Evolutionary conservation across 2,888 invertebrate species (phyloP).

Genomic region (Sinohyriopsis cumingii): DNA sequence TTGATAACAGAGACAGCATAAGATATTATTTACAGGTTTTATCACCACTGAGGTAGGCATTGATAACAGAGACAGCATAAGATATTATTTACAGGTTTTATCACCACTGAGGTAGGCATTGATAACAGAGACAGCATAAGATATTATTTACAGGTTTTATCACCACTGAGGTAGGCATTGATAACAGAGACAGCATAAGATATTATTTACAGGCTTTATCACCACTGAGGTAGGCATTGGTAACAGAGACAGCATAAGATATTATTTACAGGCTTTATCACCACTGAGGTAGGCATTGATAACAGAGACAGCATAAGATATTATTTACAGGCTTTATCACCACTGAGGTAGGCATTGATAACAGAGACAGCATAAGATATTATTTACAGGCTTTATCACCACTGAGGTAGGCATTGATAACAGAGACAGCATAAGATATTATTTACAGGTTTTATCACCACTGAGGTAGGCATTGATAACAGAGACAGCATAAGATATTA

Average conservation of each 20-base stretch:
- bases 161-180: conserved; percentile 43
- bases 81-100: conserved; percentile 81
- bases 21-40: conserved; percentile 81
- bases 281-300: conserved; percentile 42
- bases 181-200: not conserved
- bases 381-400: conserved; percentile 79
- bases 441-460: conserved; percentile 79
- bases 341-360: conserved; percentile 41
- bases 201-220: conserved; percentile 81
- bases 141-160: conserved; percentile 81
- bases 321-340: conserved; percentile 80
- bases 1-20: not conserved
- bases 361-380: not conserved
- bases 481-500: not conserved
- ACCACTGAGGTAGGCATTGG: conserved; percentile 43
- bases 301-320: not conserved
- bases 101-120: conserved; percentile 49
- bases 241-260: not conserved
- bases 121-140: not conserved
- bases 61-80: not conserved
- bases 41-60: conserved; percentile 50
- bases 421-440: not conserved
- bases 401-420: conserved; percentile 41
- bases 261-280: conserved; percentile 81
- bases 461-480: conserved; percentile 38